phyloP scores from a whole-genome alignment of 2,797 vertebrate species.

The Megaceryle alcyon region DNA sequence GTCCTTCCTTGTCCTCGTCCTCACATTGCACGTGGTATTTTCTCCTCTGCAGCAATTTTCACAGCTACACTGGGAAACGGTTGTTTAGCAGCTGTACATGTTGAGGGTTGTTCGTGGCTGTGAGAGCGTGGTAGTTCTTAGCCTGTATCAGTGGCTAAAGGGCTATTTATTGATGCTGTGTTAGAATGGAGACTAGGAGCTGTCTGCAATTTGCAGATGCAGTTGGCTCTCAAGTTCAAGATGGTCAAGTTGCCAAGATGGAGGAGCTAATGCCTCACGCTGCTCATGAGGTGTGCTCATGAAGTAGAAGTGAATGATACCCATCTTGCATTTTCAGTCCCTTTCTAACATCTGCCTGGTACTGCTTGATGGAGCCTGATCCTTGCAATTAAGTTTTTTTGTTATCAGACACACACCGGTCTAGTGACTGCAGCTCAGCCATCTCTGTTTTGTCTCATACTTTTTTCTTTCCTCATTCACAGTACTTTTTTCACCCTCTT shows the following conservation, averaged over 20 bases:
- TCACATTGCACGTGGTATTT: not conserved
- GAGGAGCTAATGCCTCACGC: not conserved
- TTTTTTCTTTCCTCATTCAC: not conserved
- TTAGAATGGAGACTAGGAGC: not conserved
- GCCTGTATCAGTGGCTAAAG: not conserved
- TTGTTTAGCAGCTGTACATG: not conserved
- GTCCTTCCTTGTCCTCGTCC: not conserved
- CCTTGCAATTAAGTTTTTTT: not conserved
- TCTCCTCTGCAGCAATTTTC: not conserved
- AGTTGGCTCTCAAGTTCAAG: not conserved
- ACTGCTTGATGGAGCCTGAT: not conserved
- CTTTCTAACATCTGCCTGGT: not conserved
- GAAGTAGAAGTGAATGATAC: not conserved
- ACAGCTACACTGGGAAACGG: not conserved
- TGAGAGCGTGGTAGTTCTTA: not conserved
- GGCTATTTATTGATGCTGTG: not conserved
- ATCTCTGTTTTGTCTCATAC: not conserved
- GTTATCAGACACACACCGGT: too few relatives aligned
- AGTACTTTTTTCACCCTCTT: not conserved
- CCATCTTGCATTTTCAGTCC: not conserved
- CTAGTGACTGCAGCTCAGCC: not conserved
- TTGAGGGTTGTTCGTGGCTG: not conserved
- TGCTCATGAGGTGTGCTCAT: rapidly evolving
- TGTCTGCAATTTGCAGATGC: not conserved
- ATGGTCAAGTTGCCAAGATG: not conserved